phyloP scores from a whole-genome alignment of 2,888 invertebrate genomes.

The Crioceris asparagi region DNA sequence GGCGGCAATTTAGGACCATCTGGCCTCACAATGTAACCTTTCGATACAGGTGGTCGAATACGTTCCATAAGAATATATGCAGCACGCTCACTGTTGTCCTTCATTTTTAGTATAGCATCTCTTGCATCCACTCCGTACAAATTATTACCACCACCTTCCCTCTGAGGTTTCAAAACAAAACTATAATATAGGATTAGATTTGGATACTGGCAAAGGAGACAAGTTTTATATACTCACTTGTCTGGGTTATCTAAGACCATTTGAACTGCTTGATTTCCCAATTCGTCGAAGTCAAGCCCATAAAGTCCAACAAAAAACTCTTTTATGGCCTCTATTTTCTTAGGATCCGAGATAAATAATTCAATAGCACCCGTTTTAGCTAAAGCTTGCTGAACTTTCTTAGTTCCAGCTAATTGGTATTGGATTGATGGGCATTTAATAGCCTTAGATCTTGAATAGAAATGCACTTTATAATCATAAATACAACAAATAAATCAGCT shows the following conservation, averaged over 20 bases:
- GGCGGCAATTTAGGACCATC: constrained; percentile 44
- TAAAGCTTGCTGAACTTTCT: constrained; percentile 91
- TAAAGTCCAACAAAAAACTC: constrained; percentile 87
- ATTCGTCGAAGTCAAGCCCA: constrained; percentile 73
- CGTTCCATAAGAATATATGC: constrained; percentile 94
- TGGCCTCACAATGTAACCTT: constrained; percentile 69
- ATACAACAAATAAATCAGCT: no score
- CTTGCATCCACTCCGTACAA: constrained; percentile 74
- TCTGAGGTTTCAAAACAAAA: constrained; percentile 91
- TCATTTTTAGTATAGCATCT: constrained; percentile 49
- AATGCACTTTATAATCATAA: no score
- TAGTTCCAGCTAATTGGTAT: constrained; percentile 91
- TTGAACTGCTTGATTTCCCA: constrained; percentile 66
- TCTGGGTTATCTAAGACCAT: constrained; percentile 73
- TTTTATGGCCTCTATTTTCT: constrained; percentile 53
- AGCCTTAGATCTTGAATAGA: constrained; percentile 46
- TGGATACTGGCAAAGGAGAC: no score
- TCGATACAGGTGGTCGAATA: constrained; percentile 68
- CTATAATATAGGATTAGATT: constrained; percentile 36
- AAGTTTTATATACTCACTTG: no score
- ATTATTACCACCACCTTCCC: constrained; percentile 98
- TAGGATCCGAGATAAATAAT: constrained; percentile 55
- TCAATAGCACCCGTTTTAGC: constrained; percentile 65
- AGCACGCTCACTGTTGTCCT: constrained; percentile 61
- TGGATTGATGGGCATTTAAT: constrained; percentile 95